phyloP scores from a whole-genome alignment of 2,113 vertebrate species.

The Dicerorhinus sumatrensis region DNA sequence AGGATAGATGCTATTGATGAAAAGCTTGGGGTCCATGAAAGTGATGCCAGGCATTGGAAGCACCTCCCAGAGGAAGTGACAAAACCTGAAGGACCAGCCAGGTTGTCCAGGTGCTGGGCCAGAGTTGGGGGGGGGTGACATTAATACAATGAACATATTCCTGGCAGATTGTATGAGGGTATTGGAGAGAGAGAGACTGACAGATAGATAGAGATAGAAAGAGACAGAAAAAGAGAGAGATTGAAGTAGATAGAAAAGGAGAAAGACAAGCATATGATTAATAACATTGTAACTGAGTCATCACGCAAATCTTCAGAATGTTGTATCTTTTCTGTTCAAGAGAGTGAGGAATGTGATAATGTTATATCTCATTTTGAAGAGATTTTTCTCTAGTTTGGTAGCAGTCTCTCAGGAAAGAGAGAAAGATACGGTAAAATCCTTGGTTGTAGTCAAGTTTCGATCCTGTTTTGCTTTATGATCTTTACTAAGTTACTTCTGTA shows the following conservation, averaged over 20 bases:
- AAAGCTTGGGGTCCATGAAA: neutral
- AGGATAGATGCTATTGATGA: neutral
- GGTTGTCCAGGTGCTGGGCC: neutral
- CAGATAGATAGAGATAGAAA: neutral
- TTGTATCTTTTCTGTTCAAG: neutral
- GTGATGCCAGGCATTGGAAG: neutral
- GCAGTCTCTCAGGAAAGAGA: neutral
- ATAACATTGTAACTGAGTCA: neutral
- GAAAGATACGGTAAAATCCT: neutral
- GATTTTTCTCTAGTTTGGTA: neutral
- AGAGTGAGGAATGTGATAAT: neutral
- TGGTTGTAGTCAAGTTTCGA: neutral
- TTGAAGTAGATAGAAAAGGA: neutral
- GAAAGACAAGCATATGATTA: neutral
- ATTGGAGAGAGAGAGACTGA: neutral
- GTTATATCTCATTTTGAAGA: neutral
- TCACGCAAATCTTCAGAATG: neutral
- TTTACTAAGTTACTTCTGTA: neutral
- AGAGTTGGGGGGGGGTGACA: accelerated
- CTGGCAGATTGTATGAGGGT: neutral
- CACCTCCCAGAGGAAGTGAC: neutral
- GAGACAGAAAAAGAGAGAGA: neutral
- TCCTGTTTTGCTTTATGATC: neutral
- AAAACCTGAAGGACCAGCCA: neutral
- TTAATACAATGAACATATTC: neutral